Conservation (phyloP, 2,888 invertebrate species). For the Drosophila mulleri region DNA sequence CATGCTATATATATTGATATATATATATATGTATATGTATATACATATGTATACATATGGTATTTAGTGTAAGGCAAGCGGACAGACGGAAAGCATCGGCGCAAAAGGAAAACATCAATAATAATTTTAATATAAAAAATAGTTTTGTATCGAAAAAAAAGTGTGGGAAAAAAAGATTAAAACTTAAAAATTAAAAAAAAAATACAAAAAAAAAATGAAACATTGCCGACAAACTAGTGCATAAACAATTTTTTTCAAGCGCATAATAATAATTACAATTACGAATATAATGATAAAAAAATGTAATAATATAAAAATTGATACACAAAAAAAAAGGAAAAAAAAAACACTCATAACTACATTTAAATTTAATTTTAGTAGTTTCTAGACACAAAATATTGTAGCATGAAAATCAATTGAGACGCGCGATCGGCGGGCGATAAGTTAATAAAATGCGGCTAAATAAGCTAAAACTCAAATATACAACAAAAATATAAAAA, state of each 20-base stretch:
- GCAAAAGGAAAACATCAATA: constrained; percentile 66
- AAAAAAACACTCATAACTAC: constrained; percentile 69
- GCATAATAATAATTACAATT: constrained; percentile 69
- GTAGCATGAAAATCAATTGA: constrained; percentile 80
- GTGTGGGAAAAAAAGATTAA: constrained; percentile 12
- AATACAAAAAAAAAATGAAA: constrained; percentile 8
- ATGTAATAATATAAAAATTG: constrained; percentile 32
- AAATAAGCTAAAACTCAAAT: constrained; percentile 69
- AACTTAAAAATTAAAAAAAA: constrained; percentile 10
- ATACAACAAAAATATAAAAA: constrained; percentile 33
- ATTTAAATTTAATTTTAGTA: constrained; percentile 81
- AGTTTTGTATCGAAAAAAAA: constrained; percentile 67
- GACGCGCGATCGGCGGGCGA: constrained; percentile 58
- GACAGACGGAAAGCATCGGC: constrained; percentile 47
- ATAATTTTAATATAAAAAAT: constrained; percentile 73
- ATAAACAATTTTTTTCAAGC: constrained; percentile 66
- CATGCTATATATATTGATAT: constrained; percentile 5
- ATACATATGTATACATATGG: constrained; percentile 16
- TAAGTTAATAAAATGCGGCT: constrained; percentile 74
- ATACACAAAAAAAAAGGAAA: constrained; percentile 12
- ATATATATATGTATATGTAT: constrained; percentile 38
- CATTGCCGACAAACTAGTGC: constrained; percentile 73
- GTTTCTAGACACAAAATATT: constrained; percentile 80
- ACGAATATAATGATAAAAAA: constrained; percentile 29
- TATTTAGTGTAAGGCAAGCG: constrained; percentile 25